A percentile compares a stretch with the other conserved stretches of the same genome.
phyloP scores from a whole-genome alignment of 23 tunicate species.

The Halocynthia roretzi region DNA sequence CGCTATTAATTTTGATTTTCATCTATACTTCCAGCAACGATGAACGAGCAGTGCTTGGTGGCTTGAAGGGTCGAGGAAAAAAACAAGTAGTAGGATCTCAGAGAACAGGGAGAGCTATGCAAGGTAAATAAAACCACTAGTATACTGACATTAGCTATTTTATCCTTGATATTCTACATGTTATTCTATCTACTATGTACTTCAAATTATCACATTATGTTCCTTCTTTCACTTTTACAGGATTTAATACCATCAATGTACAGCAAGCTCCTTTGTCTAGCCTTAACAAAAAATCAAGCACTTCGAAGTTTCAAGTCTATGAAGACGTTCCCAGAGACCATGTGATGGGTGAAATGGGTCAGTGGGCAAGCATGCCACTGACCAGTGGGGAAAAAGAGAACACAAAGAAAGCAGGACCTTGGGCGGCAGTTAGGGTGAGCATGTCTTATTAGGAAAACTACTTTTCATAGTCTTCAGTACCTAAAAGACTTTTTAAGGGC shows the following conservation, averaged over 20 bases:
- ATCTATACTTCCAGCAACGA: background rate
- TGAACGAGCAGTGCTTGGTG: background rate
- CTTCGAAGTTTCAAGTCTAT: background rate
- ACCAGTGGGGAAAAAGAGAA: conserved; percentile 3
- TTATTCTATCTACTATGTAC: too few species aligned
- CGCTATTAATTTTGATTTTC: too few species aligned
- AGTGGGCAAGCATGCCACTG: conserved; percentile 5
- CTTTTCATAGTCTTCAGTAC: too few species aligned
- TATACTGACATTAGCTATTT: background rate
- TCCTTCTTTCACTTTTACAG: background rate
- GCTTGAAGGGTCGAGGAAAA: conserved; percentile 11
- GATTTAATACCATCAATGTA: background rate
- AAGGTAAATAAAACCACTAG: background rate
- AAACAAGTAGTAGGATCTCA: conserved; percentile 5
- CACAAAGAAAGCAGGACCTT: conserved; percentile 1
- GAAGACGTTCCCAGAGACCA: conserved; percentile 14
- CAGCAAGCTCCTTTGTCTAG: too few species aligned
- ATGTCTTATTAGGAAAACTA: background rate
- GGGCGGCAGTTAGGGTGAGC: background rate
- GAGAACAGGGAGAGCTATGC: conserved; percentile 18
- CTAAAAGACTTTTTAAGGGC: too few species aligned
- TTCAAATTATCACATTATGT: background rate
- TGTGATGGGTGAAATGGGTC: conserved; percentile 17
- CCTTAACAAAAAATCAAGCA: too few species aligned
- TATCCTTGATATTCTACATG: background rate